phyloP scores from a whole-genome alignment of 2,113 vertebrate genomes.

The Philantomba maxwellii region DNA sequence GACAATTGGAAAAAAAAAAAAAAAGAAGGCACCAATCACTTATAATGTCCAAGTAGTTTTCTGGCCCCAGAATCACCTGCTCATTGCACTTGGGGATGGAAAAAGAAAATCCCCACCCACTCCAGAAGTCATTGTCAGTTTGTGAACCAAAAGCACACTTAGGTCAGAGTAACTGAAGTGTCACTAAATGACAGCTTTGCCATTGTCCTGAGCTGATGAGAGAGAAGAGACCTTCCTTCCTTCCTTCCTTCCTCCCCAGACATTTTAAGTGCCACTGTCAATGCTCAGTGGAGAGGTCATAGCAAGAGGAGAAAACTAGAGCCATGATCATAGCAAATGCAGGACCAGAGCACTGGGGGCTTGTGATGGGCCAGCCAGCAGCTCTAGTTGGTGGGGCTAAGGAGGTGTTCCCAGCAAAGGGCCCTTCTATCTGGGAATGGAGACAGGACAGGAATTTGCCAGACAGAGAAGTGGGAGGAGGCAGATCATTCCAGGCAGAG shows the following conservation, averaged over 20 bases:
- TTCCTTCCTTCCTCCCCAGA: conserved; percentile 35
- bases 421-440: not conserved
- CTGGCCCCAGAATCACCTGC: not conserved
- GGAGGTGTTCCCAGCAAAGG: not conserved
- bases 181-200: conserved; percentile 46
- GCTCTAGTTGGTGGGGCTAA: not conserved
- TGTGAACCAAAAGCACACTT: conserved; percentile 41
- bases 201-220: conserved; percentile 50
- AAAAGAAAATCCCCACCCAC: not conserved
- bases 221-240: conserved; percentile 38
- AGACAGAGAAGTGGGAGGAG: conserved; percentile 58
- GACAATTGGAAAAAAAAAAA: conserved; percentile 19
- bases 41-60: conserved; percentile 21
- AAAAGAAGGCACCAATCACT: not conserved
- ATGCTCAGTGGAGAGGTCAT: not conserved
- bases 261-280: conserved; percentile 37
- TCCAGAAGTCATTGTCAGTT: conserved; percentile 11
- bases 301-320: not conserved
- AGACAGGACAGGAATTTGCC: conserved; percentile 38
- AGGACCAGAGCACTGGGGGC: not conserved
- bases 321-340: not conserved
- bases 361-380: not conserved
- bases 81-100: not conserved
- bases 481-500: conserved; percentile 46
- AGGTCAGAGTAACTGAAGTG: conserved; percentile 60